Conservation (phyloP, 2,797 vertebrate species). For the Atherinosoma microstoma region DNA sequence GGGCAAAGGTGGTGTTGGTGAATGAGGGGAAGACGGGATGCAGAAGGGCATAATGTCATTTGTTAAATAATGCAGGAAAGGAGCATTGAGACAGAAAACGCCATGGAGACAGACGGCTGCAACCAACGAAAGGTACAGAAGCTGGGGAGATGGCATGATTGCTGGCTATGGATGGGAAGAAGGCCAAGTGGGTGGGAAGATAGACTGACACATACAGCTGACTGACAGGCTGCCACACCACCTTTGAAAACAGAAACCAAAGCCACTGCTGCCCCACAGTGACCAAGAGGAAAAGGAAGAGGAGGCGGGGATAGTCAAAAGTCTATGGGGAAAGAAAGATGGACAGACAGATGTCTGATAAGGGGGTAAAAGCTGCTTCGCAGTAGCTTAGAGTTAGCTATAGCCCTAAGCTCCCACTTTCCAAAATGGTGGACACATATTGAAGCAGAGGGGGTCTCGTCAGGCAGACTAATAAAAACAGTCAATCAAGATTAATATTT, state of each 20-base stretch:
- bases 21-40: conserved; percentile 46
- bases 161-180: conserved; percentile 57
- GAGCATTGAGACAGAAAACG: conserved; percentile 53
- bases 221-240: conserved; percentile 59
- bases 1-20: conserved; percentile 27
- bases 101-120: conserved; percentile 55
- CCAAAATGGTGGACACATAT: background rate
- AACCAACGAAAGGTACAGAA: conserved; percentile 60
- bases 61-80: conserved; percentile 73
- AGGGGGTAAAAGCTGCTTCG: conserved; percentile 13
- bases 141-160: conserved; percentile 69
- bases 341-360: conserved; percentile 1
- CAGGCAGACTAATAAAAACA: too few species aligned
- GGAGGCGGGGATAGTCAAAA: conserved; percentile 16
- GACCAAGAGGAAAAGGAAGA: conserved; percentile 13
- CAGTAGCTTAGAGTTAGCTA: background rate
- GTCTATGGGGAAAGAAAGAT: conserved; percentile 11
- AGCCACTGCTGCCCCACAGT: conserved; percentile 36
- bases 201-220: conserved; percentile 27
- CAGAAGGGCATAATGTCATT: conserved; percentile 69
- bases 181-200: conserved; percentile 46
- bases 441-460: background rate
- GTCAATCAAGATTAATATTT: background rate
- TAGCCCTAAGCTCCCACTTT: background rate
- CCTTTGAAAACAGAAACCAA: conserved; percentile 43